phyloP scores from a whole-genome alignment of 2,888 invertebrate genomes.

The Andricus quercusramuli region DNA sequence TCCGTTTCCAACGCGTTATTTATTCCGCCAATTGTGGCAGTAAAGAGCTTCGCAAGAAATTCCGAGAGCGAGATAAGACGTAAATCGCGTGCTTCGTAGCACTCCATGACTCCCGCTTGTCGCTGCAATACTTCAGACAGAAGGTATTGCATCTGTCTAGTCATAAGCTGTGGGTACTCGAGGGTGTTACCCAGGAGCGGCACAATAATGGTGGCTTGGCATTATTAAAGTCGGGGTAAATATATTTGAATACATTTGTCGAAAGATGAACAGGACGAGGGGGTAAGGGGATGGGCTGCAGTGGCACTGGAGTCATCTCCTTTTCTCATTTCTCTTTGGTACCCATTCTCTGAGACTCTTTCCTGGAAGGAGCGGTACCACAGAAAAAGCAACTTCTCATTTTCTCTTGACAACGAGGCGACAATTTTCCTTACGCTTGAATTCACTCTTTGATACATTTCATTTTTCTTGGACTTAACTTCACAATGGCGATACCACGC shows the following conservation, averaged over 20 bases:
- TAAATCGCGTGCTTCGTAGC: slow-evolving; percentile 49
- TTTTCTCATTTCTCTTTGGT: neutral
- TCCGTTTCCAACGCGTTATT: neutral
- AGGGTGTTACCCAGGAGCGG: slow-evolving; percentile 50
- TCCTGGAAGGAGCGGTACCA: slow-evolving; percentile 1
- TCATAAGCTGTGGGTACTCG: slow-evolving; percentile 50
- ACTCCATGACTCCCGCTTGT: slow-evolving; percentile 46
- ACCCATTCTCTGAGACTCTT: neutral
- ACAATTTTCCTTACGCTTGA: neutral
- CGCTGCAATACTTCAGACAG: slow-evolving; percentile 52
- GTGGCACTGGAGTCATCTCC: slow-evolving; percentile 50
- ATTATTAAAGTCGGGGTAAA: slow-evolving; percentile 64
- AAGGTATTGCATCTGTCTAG: slow-evolving; percentile 47
- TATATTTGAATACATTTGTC: slow-evolving; percentile 69
- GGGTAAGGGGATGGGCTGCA: slow-evolving; percentile 19
- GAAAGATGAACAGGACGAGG: slow-evolving; percentile 59
- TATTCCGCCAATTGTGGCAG: slow-evolving; percentile 1
- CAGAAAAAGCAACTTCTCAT: slow-evolving; percentile 40
- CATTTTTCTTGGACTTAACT: too few relatives aligned
- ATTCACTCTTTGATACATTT: neutral
- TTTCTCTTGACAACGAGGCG: neutral
- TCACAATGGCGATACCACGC: too few relatives aligned
- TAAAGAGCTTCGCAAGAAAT: slow-evolving; percentile 40
- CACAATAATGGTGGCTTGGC: slow-evolving; percentile 57
- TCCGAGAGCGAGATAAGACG: slow-evolving; percentile 51